Conservation (phyloP, 2,113 vertebrate genomes). For the Cephalopholis sonnerati region DNA sequence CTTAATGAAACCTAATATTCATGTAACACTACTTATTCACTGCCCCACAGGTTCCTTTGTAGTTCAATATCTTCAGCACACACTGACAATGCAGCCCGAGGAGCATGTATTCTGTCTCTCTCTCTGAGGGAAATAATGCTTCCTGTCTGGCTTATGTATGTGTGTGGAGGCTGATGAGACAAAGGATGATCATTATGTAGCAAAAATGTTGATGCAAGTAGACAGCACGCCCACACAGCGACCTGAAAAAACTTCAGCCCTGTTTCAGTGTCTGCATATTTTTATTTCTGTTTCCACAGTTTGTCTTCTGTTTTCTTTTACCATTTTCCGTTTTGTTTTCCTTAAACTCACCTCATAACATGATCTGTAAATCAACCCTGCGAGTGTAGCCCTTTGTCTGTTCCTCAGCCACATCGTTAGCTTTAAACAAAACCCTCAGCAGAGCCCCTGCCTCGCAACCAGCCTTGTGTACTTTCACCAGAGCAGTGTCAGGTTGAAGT, state of each 20-base stretch:
- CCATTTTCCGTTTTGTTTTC: slow-evolving; percentile 20
- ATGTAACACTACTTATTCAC: background rate
- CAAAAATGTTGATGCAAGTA: slow-evolving; percentile 22
- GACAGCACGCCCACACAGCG: slow-evolving; percentile 45
- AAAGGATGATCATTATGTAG: slow-evolving; percentile 31
- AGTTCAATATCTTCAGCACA: background rate
- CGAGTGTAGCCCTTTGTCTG: slow-evolving; percentile 3
- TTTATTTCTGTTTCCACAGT: slow-evolving; percentile 31
- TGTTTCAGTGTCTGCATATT: slow-evolving; percentile 34
- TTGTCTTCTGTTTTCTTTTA: background rate
- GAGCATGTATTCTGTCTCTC: background rate
- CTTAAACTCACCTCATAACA: background rate
- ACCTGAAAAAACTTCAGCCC: background rate
- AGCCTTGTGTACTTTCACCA: background rate
- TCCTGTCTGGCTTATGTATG: slow-evolving; percentile 10
- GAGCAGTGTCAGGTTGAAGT: slow-evolving; percentile 9
- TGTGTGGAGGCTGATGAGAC: slow-evolving; percentile 36
- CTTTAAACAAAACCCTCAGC: slow-evolving; percentile 10
- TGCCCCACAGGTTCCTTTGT: background rate
- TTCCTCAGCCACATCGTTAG: background rate
- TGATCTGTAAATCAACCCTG: slow-evolving; percentile 11
- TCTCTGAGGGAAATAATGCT: background rate
- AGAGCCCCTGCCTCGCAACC: slow-evolving; percentile 8
- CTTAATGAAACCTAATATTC: background rate
- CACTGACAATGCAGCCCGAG: slow-evolving; percentile 2